Evolutionary conservation across 2,888 invertebrate genomes (phyloP).

Genomic region (Sphecodes monilicornis): DNA sequence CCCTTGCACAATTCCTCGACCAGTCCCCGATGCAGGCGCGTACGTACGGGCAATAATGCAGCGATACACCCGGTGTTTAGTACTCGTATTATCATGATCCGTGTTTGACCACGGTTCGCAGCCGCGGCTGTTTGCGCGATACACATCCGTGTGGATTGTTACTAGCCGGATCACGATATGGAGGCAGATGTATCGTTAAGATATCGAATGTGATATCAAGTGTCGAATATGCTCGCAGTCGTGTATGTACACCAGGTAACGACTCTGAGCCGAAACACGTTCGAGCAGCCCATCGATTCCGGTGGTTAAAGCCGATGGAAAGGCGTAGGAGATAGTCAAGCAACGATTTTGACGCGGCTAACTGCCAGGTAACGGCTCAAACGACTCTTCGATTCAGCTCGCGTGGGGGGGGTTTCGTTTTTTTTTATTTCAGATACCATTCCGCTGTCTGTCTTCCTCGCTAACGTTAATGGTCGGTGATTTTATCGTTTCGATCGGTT

Average conservation of each 20-base stretch:
- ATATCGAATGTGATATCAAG: conserved; percentile 76
- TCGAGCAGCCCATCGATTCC: conserved; percentile 28
- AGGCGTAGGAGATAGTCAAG: conserved; percentile 32
- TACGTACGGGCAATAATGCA: conserved; percentile 75
- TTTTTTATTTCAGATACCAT: neutral
- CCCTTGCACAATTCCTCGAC: conserved; percentile 21
- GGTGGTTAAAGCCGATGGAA: conserved; percentile 10
- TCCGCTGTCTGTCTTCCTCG: conserved; percentile 7
- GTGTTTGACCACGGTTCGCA: conserved; percentile 78
- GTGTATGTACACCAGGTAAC: conserved; percentile 55
- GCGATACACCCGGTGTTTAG: conserved; percentile 77
- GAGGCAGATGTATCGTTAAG: conserved; percentile 79
- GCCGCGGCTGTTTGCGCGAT: conserved; percentile 73
- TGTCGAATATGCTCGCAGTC: conserved; percentile 62
- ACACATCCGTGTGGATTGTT: conserved; percentile 63
- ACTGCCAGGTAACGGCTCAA: conserved; percentile 22
- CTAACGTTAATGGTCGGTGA: neutral
- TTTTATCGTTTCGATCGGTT: conserved; percentile 19
- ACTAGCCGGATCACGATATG: conserved; percentile 70
- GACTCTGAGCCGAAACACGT: conserved; percentile 45
- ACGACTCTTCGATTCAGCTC: conserved; percentile 20
- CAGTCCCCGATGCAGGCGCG: conserved; percentile 13
- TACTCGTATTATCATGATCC: conserved; percentile 76
- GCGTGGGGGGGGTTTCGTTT: neutral
- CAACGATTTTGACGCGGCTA: conserved; percentile 33